Evolutionary conservation across 2,888 invertebrate genomes (phyloP).

Genomic region (Netelia melanura): DNA sequence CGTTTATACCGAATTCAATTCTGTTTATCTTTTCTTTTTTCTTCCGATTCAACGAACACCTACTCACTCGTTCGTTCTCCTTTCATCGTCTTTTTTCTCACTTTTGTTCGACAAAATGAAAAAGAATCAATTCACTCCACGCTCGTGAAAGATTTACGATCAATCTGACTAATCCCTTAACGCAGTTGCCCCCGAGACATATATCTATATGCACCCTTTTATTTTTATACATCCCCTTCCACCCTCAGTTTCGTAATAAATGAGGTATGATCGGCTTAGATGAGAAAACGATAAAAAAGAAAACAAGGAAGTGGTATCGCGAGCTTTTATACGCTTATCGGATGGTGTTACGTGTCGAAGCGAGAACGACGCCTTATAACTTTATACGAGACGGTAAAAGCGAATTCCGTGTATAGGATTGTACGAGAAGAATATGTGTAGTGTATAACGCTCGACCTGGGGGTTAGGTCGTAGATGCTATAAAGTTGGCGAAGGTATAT

Average conservation of each 20-base stretch:
- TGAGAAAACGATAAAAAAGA: constrained; percentile 6
- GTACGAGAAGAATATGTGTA: too few relatives aligned
- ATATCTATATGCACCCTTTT: neutral
- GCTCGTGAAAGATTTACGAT: neutral
- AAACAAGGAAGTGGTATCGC: neutral
- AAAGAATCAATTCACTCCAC: constrained; percentile 8
- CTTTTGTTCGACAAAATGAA: neutral
- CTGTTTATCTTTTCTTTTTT: neutral
- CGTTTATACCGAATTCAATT: neutral
- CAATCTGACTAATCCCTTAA: constrained; percentile 1
- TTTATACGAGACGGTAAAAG: constrained; percentile 7
- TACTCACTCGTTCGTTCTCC: neutral
- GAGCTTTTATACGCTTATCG: constrained; percentile 24
- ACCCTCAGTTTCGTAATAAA: neutral
- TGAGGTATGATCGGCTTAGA: constrained; percentile 14
- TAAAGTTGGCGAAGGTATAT: constrained; percentile 3
- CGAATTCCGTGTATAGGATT: neutral
- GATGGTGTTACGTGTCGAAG: neutral
- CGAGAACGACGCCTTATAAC: constrained; percentile 8
- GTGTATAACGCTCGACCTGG: too few relatives aligned
- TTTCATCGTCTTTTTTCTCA: neutral
- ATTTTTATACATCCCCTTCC: neutral
- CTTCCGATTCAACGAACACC: neutral
- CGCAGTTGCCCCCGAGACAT: neutral
- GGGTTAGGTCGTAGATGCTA: neutral